These are phyloP conservation scores for Podarcis siculus DNA, from an alignment of 2,797 vertebrate species.

Conservation along the genomic window DNA sequence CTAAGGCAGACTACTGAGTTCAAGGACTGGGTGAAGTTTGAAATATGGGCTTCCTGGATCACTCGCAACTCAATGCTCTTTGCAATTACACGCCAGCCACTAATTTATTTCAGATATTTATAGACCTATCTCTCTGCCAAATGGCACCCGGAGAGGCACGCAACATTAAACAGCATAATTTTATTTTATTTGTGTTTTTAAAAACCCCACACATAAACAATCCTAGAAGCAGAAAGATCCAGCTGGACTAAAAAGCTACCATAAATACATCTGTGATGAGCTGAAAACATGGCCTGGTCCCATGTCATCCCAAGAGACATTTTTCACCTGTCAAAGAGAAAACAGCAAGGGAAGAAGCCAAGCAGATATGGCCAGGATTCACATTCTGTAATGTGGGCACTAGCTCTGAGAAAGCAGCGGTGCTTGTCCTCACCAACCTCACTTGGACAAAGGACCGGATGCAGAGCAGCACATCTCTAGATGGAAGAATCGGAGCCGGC, in stretches of 20 bases:
- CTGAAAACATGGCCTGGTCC: neutral
- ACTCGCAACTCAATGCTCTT: neutral
- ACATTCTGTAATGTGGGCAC: too few relatives aligned
- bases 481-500: neutral
- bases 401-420: neutral
- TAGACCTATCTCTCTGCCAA: slow-evolving; percentile 26
- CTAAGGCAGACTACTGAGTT: neutral
- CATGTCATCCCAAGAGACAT: neutral
- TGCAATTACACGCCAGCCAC: neutral
- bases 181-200: neutral
- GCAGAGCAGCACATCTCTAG: neutral
- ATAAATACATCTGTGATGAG: neutral
- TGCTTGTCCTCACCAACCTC: neutral
- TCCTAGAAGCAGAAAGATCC: slow-evolving; percentile 3
- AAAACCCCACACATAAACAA: slow-evolving; percentile 18
- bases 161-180: neutral
- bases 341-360: neutral
- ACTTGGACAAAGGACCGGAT: neutral
- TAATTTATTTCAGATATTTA: slow-evolving; percentile 27
- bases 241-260: neutral
- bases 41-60: neutral
- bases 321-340: neutral
- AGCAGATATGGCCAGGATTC: neutral
- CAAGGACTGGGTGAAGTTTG: neutral
- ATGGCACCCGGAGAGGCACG: slow-evolving; percentile 3